Conservation (phyloP, 1,140 invertebrate genomes). For the Drosophila yakuba region DNA sequence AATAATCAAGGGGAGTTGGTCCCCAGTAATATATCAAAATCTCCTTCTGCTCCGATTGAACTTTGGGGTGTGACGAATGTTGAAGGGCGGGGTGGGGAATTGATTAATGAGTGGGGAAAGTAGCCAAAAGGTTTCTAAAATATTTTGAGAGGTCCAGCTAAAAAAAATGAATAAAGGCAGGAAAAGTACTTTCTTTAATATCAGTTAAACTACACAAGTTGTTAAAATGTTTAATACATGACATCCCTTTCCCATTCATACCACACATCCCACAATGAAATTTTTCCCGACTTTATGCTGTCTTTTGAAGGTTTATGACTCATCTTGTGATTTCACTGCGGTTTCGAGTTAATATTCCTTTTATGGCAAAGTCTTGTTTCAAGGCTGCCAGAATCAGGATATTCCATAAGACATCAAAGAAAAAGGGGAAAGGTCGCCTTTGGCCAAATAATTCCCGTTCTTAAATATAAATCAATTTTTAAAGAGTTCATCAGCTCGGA, state of each 20-base stretch:
- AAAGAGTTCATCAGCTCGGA: constrained; percentile 16
- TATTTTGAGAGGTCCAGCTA: not conserved
- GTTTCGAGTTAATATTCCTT: constrained; percentile 27
- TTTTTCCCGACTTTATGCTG: constrained; percentile 26
- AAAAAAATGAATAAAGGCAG: not conserved
- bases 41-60: constrained; percentile 17
- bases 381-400: constrained; percentile 7
- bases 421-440: not conserved
- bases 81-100: not conserved
- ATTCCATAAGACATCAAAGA: not conserved
- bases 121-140: constrained; percentile 15
- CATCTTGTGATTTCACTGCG: constrained; percentile 24
- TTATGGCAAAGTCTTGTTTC: constrained; percentile 27
- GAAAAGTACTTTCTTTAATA: not conserved
- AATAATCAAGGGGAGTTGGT: constrained; percentile 27
- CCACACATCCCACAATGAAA: constrained; percentile 4
- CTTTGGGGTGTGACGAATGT: constrained; percentile 7
- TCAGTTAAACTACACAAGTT: not conserved
- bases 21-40: constrained; percentile 46
- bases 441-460: not conserved
- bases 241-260: not conserved
- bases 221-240: not conserved
- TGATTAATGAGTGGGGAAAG: constrained; percentile 38
- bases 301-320: constrained; percentile 35
- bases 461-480: constrained; percentile 4